Percentiles rank a stretch among this genome's conserved stretches.
These are phyloP conservation scores for Leptarthrus brevirostris DNA, from an alignment of 2,888 invertebrate genomes.

Conservation along the genomic window DNA sequence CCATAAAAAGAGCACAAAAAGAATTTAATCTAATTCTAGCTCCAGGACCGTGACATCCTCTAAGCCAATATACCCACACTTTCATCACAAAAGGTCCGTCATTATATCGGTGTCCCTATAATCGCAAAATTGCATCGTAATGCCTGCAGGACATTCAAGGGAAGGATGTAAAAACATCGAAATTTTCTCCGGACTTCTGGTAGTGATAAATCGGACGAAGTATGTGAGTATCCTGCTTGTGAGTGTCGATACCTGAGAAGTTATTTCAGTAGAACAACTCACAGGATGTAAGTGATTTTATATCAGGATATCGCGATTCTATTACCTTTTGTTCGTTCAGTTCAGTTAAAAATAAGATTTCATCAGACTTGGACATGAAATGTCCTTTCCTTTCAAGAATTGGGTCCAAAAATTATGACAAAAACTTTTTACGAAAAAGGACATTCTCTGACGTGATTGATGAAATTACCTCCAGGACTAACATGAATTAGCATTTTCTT, in stretches of 20 bases:
- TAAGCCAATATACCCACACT: background rate
- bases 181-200: background rate
- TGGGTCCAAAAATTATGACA: background rate
- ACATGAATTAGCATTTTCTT: constrained; percentile 33
- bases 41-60: constrained; percentile 40
- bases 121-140: constrained; percentile 44
- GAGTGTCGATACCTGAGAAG: constrained; percentile 33
- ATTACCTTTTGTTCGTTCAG: constrained; percentile 34
- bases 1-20: too few relatives aligned
- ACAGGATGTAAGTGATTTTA: constrained; percentile 41
- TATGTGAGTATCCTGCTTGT: constrained; percentile 13
- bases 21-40: constrained; percentile 39
- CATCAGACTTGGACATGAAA: background rate
- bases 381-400: constrained; percentile 8
- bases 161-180: background rate
- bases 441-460: constrained; percentile 19
- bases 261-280: background rate
- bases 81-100: constrained; percentile 2
- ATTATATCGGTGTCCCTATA: constrained; percentile 6
- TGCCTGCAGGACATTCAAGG: constrained; percentile 30
- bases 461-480: constrained; percentile 14
- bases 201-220: background rate
- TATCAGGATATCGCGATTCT: constrained; percentile 43
- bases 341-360: constrained; percentile 15
- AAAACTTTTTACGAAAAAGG: background rate